A percentile compares a stretch with the other conserved stretches of the same genome.
Conservation (phyloP, 2,888 invertebrate species). For the Cheilosia soror region DNA sequence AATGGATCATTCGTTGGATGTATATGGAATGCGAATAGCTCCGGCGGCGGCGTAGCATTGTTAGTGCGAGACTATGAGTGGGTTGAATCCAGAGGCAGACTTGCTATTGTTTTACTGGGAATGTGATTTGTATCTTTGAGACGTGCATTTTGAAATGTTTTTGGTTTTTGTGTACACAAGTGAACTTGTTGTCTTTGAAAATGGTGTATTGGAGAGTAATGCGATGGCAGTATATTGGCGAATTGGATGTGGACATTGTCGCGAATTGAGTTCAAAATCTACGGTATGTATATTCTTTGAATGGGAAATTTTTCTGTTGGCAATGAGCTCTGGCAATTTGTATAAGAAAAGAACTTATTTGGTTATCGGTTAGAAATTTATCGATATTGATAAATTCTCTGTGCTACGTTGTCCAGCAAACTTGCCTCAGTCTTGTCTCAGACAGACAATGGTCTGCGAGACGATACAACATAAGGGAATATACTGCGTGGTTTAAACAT, state of each 20-base stretch:
- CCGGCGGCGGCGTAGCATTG: conserved; percentile 37
- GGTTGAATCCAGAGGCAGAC: conserved; percentile 44
- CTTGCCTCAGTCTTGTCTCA: too few species aligned
- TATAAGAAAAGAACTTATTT: too few species aligned
- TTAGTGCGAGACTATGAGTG: conserved; percentile 22
- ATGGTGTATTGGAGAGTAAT: conserved; percentile 2
- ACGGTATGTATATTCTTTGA: too few species aligned
- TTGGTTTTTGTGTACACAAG: conserved; percentile 42
- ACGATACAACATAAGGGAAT: too few species aligned
- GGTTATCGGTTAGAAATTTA: too few species aligned
- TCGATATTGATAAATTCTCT: too few species aligned
- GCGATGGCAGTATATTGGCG: background rate
- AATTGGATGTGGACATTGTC: conserved; percentile 19
- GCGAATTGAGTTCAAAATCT: too few species aligned
- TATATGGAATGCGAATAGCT: conserved; percentile 63
- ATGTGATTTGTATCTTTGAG: conserved; percentile 44
- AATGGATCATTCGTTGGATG: conserved; percentile 79
- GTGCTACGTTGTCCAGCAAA: too few species aligned
- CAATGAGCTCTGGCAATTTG: too few species aligned
- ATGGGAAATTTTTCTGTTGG: too few species aligned
- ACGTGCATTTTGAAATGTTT: conserved; percentile 63
- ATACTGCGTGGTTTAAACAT: too few species aligned
- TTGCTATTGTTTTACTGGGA: conserved; percentile 57
- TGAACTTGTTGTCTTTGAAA: conserved; percentile 71
- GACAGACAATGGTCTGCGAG: too few species aligned